Evolutionary conservation across 2,113 vertebrate genomes (phyloP), one percentile per base, ranked within the genome.

Genomic region (Mormyrus iriodes): DNA sequence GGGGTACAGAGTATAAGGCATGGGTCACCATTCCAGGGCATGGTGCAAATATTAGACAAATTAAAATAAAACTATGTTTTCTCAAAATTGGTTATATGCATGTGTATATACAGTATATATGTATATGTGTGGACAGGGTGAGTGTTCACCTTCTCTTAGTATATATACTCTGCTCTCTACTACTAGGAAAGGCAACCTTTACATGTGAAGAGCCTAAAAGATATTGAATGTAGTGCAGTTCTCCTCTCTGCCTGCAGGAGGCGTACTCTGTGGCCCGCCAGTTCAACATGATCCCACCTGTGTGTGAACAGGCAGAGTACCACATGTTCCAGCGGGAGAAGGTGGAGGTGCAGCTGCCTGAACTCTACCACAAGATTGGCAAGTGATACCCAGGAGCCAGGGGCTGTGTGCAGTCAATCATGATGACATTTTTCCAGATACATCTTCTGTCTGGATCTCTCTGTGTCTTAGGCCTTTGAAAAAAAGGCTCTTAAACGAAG

Each of bases 251-350:
- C 91, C 88, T 90, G 13, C 90, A 99, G 98, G 98, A 99, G 93
- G 98, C 98, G 17, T 99, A 99, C 91, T 99, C 98, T 0, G 98
- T 99, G 89, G 98, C 98, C 3, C 96, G 98, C 91, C 98, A 99
- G 95, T 99, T 99, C 90, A 99, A 99, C 92, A 96, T 99, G 94
- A 98, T 99, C 91, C 98, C 98, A 0, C 98, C 98, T 0, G 98
- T 99, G 89, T 99, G 98, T 31, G 98, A 99, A 48, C 98, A 99
- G 94, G 98, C 98, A 0, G 98, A 99, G 90, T 99, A 99, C 82
- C 98, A 99, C 48, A 97, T 99, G 53, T 99, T 99, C 94, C 98
- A 99, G 90, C 96, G 98, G 88, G 98, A 99, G 94, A 99, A 99
- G 93, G 98, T 99, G 83, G 98, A 99, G 93, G 97, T 99, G 53